Conservation (phyloP, 1,140 invertebrate genomes). For the Penaeus japonicus region DNA sequence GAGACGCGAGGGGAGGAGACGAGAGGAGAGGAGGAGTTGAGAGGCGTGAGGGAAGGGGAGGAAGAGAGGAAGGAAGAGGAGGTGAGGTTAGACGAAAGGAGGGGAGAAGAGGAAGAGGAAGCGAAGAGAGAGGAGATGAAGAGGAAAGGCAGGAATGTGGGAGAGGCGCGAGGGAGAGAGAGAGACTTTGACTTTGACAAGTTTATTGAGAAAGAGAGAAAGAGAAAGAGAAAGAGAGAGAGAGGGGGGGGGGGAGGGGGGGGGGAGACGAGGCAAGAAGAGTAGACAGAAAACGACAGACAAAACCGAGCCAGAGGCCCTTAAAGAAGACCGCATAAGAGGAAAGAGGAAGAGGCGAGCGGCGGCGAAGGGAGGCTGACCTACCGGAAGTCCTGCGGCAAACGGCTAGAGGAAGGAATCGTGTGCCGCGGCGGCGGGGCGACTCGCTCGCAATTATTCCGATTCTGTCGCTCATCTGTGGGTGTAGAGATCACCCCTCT, state of each 20-base stretch:
- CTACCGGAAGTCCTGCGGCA: not conserved
- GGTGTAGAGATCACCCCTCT: not conserved
- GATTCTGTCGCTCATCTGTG: not conserved
- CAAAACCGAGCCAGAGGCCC: no score
- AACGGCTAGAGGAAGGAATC: not conserved
- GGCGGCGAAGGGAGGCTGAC: not conserved
- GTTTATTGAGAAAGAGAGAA: not conserved
- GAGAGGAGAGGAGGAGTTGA: not conserved
- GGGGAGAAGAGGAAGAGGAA: not conserved
- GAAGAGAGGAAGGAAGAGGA: not conserved
- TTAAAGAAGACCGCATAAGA: no score
- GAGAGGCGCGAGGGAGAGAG: not conserved
- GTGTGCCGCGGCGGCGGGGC: not conserved
- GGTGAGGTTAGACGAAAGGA: not conserved
- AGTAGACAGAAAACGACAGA: no score
- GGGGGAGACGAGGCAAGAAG: not conserved
- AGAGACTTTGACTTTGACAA: no score
- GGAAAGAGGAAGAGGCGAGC: not conserved
- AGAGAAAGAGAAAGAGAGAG: not conserved
- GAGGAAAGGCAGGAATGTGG: not conserved
- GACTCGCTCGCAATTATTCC: not conserved
- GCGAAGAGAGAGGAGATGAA: not conserved
- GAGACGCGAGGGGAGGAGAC: not conserved
- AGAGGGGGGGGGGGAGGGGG: not conserved
- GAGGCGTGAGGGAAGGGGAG: not conserved